Evolutionary conservation across 2,888 invertebrate species (phyloP).

Genomic region (Microdon myrmicae): DNA sequence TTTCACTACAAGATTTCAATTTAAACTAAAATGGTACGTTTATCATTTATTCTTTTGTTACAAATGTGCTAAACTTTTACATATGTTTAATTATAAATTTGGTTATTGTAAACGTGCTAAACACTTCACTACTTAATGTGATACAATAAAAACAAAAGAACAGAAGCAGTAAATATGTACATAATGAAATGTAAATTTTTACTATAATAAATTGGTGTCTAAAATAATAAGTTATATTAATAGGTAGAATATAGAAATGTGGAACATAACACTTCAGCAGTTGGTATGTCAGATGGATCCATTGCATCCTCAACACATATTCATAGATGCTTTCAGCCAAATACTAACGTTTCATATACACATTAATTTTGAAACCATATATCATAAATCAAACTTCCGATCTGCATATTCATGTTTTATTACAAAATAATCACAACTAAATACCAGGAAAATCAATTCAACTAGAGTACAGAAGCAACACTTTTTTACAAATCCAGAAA

Average conservation of each 20-base stretch:
- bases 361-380: conserved; percentile 7
- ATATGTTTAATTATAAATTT: too few relatives aligned
- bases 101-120: too few relatives aligned
- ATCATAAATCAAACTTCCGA: too few relatives aligned
- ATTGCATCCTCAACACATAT: too few relatives aligned
- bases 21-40: too few relatives aligned
- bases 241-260: conserved; percentile 49
- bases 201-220: conserved; percentile 22
- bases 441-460: conserved; percentile 21
- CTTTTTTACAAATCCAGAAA: conserved; percentile 37
- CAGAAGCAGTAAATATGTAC: conserved; percentile 32
- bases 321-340: conserved; percentile 7
- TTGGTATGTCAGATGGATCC: conserved; percentile 20
- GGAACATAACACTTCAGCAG: too few relatives aligned
- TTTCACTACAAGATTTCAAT: too few relatives aligned
- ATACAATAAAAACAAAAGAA: conserved; percentile 5
- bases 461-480: conserved; percentile 26
- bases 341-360: neutral
- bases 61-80: too few relatives aligned
- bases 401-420: too few relatives aligned
- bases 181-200: conserved; percentile 42
- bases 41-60: too few relatives aligned
- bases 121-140: neutral
- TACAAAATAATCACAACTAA: conserved; percentile 10
- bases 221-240: conserved; percentile 30